These are phyloP conservation scores for Nemurella pictetii DNA, from an alignment of 2,888 invertebrate species.

Conservation along the genomic window DNA sequence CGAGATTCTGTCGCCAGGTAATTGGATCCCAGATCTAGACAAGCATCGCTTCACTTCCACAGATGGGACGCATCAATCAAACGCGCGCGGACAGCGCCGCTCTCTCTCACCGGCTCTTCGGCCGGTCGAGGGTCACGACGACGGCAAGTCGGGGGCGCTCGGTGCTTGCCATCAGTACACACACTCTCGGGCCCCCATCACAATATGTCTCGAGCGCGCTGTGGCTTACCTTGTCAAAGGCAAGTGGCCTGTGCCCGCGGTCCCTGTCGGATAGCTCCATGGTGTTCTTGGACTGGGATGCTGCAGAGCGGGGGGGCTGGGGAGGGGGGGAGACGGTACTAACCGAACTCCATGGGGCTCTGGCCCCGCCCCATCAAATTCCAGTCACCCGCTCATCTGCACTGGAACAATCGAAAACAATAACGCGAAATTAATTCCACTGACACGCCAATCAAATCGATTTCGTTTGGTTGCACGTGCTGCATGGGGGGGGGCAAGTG, in stretches of 20 bases:
- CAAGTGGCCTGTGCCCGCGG: constrained; percentile 63
- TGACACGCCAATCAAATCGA: not conserved
- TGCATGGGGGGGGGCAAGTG: not conserved
- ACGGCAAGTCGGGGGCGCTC: not conserved
- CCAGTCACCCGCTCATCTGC: constrained; percentile 72
- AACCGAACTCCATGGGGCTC: constrained; percentile 86
- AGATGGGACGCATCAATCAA: no score
- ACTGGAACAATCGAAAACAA: constrained; percentile 55
- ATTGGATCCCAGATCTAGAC: no score
- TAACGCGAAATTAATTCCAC: not conserved
- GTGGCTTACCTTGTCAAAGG: constrained; percentile 70
- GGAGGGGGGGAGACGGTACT: constrained; percentile 73
- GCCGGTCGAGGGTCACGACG: not conserved
- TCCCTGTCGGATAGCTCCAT: constrained; percentile 51
- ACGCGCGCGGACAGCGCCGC: no score
- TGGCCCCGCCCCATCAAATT: constrained; percentile 79
- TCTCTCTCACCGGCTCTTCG: not conserved
- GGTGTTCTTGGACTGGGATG: constrained; percentile 51
- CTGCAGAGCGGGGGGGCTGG: constrained; percentile 62
- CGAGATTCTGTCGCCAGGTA: no score
- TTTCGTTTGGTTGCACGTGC: not conserved
- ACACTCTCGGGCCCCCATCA: no score
- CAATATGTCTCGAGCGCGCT: not conserved
- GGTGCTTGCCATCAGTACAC: not conserved
- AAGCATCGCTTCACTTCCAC: no score